phyloP scores from a whole-genome alignment of 1,140 invertebrate genomes.

The Cotesia glomerata region DNA sequence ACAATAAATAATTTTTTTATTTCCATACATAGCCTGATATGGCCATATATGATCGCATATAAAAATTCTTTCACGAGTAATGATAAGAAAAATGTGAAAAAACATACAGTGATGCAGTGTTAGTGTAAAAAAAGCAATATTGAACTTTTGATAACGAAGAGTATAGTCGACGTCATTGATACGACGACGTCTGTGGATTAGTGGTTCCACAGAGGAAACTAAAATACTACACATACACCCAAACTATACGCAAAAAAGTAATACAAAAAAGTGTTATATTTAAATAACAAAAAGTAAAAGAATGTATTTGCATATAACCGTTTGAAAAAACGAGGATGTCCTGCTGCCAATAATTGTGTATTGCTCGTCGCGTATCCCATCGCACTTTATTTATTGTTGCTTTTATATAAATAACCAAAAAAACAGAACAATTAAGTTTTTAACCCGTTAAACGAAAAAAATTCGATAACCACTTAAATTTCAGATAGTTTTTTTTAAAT shows the following conservation, averaged over 20 bases:
- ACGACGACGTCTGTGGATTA: background rate
- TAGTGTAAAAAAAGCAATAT: slow-evolving; percentile 21
- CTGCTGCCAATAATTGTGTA: slow-evolving; percentile 29
- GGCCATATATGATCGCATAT: background rate
- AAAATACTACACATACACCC: background rate
- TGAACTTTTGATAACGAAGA: slow-evolving; percentile 15
- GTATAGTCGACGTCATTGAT: slow-evolving; percentile 3
- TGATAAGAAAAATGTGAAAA: background rate
- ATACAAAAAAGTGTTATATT: background rate
- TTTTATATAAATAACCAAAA: background rate
- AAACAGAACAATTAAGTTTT: background rate
- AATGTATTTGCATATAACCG: slow-evolving; percentile 26
- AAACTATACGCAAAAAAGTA: background rate
- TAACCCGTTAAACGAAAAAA: background rate
- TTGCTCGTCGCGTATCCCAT: slow-evolving; percentile 12
- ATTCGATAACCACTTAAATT: too few relatives aligned
- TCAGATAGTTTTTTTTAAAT: too few relatives aligned
- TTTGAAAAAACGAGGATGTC: slow-evolving; percentile 16
- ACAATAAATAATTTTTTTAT: too few relatives aligned
- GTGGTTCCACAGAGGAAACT: background rate
- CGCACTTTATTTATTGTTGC: slow-evolving; percentile 19
- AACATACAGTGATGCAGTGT: background rate
- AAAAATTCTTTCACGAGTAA: background rate
- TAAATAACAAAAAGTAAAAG: slow-evolving; percentile 5
- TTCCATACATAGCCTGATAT: too few relatives aligned